Evolutionary conservation across 2,113 vertebrate species (phyloP), one percentile per base, ranked within the genome.

Genomic region (Phasianus colchicus): DNA sequence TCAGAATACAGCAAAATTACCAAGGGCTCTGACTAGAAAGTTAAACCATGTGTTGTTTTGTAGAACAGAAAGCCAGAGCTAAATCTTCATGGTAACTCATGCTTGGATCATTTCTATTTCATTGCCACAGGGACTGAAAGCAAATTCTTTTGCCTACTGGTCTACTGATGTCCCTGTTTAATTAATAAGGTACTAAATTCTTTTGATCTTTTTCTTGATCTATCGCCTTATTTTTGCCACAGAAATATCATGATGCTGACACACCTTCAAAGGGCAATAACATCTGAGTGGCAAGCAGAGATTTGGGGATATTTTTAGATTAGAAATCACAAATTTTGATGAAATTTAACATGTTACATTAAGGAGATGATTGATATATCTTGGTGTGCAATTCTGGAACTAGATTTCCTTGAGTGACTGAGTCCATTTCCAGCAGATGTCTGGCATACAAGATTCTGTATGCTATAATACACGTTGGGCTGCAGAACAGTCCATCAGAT

Each of bases 381-480:
- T 80, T 84, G 17, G 43, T 69, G 0, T 30, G 10, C 52, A 57
- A 24, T 8, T 58, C 16, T 89, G 57, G 32, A 71, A 74, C n/a
- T 60, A 1, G 19, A 40, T 58, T 30, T 60, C 1, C 7, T 64
- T 50, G 15, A 27, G 11, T 32, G 47, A 71, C 34, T 17, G 38
- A 38, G 7, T 64, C 6, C 5, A 69, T 84, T 78, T 57, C 25
- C 52, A 91, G 21, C 27, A 24, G 45, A 54, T 58, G 3, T 8
- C 45, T 58, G 24, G 19, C 69, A 11, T 5, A 11, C 2, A 72
- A 45, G 24, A 86, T 21, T 25, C 17, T 48, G 74, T 10, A 9
- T 7, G 15, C 27, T 19, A 7, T 19, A 11, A 1, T 7, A 1
- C 3, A 1, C 1, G 9, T 22, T 47, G 16, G 24, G 20, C 43